These are phyloP conservation scores for Spicauda simplicius DNA, from an alignment of 2,888 invertebrate genomes.

Conservation along the genomic window DNA sequence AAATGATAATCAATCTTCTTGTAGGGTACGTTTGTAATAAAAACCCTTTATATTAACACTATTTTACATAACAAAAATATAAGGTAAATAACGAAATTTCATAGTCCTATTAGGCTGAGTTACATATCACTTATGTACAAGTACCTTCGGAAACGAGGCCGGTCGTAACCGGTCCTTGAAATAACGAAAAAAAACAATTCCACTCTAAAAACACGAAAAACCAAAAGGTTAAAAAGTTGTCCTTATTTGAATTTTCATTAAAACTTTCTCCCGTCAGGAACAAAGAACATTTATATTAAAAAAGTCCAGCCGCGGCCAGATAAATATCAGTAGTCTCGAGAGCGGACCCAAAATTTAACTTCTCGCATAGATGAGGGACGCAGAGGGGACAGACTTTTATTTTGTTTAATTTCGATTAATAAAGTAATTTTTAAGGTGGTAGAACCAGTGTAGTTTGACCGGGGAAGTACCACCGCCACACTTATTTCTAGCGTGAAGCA, in stretches of 20 bases:
- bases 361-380: slow-evolving; percentile 57
- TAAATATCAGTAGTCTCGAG: slow-evolving; percentile 84
- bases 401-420: neutral
- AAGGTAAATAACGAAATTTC: neutral
- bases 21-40: neutral
- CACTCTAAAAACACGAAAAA: slow-evolving; percentile 64
- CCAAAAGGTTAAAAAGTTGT: slow-evolving; percentile 78
- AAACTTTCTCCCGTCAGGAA: slow-evolving; percentile 82
- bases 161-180: slow-evolving; percentile 57
- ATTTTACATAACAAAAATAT: neutral
- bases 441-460: too few relatives aligned
- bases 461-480: too few relatives aligned
- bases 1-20: neutral
- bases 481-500: too few relatives aligned
- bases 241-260: slow-evolving; percentile 83
- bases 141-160: slow-evolving; percentile 28
- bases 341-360: slow-evolving; percentile 79
- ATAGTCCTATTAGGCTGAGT: neutral
- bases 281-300: slow-evolving; percentile 86
- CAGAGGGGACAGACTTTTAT: slow-evolving; percentile 50
- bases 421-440: too few relatives aligned
- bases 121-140: slow-evolving; percentile 12
- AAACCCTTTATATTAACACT: too few relatives aligned
- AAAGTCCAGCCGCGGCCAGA: slow-evolving; percentile 82
- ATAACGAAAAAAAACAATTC: slow-evolving; percentile 69